Conservation (phyloP, 2,113 vertebrate species). For the Condylura cristata region DNA sequence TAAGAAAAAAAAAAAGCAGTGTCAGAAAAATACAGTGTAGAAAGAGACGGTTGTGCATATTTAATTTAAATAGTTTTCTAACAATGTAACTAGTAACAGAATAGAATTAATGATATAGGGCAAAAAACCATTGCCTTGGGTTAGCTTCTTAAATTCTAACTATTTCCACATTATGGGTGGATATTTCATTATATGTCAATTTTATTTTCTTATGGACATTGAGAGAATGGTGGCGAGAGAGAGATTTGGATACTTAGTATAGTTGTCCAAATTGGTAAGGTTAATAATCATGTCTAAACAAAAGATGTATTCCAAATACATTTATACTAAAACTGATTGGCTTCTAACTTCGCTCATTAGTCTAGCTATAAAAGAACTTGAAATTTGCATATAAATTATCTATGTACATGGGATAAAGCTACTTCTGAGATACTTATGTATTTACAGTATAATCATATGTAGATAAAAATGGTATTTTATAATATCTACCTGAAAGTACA, state of each 20-base stretch:
- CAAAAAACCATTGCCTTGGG: not conserved
- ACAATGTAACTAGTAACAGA: not conserved
- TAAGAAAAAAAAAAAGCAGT: not conserved
- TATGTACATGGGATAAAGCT: conserved; percentile 41
- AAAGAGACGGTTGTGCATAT: not conserved
- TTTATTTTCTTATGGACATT: not conserved
- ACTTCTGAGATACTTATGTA: conserved; percentile 3
- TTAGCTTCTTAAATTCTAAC: not conserved
- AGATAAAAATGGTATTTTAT: conserved; percentile 47
- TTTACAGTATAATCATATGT: conserved; percentile 19
- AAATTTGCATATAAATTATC: not conserved
- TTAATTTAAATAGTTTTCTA: not conserved
- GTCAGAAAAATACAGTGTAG: not conserved
- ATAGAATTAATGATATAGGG: not conserved
- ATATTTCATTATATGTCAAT: not conserved
- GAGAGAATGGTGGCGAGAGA: not conserved
- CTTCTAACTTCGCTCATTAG: conserved; percentile 3
- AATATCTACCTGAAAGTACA: conserved; percentile 12
- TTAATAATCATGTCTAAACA: not conserved
- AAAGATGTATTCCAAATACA: not conserved
- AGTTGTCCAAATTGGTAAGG: not conserved
- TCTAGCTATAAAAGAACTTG: conserved; percentile 4
- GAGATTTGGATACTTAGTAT: not conserved
- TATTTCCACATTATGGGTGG: not conserved
- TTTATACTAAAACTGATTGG: not conserved